Base-by-base conservation (phyloP, 2,888 invertebrate genomes). In the Idaea aversata region DNA sequence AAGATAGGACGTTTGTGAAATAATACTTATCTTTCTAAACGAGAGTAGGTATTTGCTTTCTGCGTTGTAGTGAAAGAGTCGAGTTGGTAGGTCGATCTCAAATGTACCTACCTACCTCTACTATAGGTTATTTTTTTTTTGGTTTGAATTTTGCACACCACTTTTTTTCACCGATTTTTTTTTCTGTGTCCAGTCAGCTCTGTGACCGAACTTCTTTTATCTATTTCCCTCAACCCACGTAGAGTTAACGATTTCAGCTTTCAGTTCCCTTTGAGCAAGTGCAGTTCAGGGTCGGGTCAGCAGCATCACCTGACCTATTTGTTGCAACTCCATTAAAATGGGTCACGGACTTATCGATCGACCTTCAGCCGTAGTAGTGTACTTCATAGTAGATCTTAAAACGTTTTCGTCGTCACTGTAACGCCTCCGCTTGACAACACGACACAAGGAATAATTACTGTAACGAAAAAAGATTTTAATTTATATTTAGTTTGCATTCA, bases 251-350 rank as follows among this genome's bases (percentile, higher is more conserved):
- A 25, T 25, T 25, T 25, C 25, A 25, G 3, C 25, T 1, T 25
- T 25, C 25, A 25, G 25, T 25, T 25, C 25, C 25, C 25, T 25
- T 25, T n/a, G 5, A 35, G 61, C 67, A 61, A 68, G 62, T 63
- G 47, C 63, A 60, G 16, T 25, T 60, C 59, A 58, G 63, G 57
- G 38, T 16, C 13, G 34, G 61, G 79, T 81, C 83, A 83, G 69
- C 83, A 83, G 69, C 78, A 79, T 64, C 72, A 63, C 67, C 65
- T 69, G 81, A 67, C 78, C 80, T 74, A 81, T 66, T 79, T 83
- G 67, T 63, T 77, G 66, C 67, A 70, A 71, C 76, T 76, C 72
- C 77, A 77, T 72, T 69, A 61, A 85, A 80, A 77, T 78, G 70
- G 80, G 80, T 79, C 81, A 77, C 67, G 36, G 58, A 62, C 61